Evolutionary conservation across 2,797 vertebrate species (phyloP), one percentile per base, ranked within the genome.

Genomic region (Lepilemur ruficaudatus): DNA sequence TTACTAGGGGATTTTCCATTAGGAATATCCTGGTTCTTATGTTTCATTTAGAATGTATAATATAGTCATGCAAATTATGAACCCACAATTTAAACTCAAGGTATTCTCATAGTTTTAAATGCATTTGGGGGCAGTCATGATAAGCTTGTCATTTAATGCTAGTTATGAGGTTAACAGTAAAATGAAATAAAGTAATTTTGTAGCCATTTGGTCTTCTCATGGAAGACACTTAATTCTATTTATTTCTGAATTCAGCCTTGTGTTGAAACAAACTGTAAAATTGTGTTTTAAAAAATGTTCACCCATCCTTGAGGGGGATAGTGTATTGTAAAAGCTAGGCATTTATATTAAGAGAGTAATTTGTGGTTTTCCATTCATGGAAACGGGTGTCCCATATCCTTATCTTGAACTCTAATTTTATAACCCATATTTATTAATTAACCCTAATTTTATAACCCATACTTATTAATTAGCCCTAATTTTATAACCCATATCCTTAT

Each of bases 1-100:
- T 96, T 96, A 73, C 63, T 81, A 63, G 89, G 79, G 57, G 91
- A 89, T 95, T 96, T 96, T 85, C 67, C 32, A 69, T 57, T 92
- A 87, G 59, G 48, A 97, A 82, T 92, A 57, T 46, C n/a, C 52
- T 97, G n/a, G 4, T 79, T 65, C 65, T 96, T 13, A 90, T 79
- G 65, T 96, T 96, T 90, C 67, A 35, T 92, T 95, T 92, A 90
- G 81, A 79, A 55, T 88, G 11, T 87, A 15, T 92, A 70, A 70
- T 90, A 17, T 57, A 72, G 38, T 94, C 67, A 38, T 89, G 50
- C 67, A 94, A 48, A 79, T 89, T 81, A 83, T 65, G 23, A 96
- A 63, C 67, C n/a, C 57, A 75, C 30, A 91, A 5, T 69, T 81
- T 91, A 81, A 95, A 96, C 72, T 82, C 32, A 96, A 65, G 35